Base-by-base conservation (phyloP, 2,113 vertebrate genomes). In the Trogon melanurus region DNA sequence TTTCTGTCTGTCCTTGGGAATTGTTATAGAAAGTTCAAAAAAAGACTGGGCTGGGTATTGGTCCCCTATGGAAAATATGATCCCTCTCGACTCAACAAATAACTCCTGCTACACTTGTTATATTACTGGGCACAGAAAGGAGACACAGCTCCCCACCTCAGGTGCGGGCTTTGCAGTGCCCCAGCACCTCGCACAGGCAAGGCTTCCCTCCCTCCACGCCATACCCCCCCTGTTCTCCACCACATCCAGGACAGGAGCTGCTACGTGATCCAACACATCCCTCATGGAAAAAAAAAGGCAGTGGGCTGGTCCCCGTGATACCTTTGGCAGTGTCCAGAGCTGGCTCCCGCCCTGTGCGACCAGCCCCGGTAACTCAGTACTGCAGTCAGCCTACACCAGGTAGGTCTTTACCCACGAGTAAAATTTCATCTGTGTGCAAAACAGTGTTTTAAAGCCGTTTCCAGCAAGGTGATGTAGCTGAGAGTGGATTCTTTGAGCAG, bases 281-380 rank as follows among this genome's bases (percentile, higher is more conserved):
- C 38, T 60, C 54, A 90, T 1, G 48, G 60, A 41, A 58, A 94
- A 87, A 70, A 20, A 18, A 18, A 18, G 45, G 34, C 32, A n/a
- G 11, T 6, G 9, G 2, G 11, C 32, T 71, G 38, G 30, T 71
- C 27, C 26, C 45, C 1, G 0, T 0, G 0, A 30, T 5, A 34
- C 18, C n/a, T 47, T 85, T 34, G 22, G 30, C 50, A 78, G n/a
- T 9, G 11, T 9, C 18, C 5, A 10, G 27, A 72, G 34, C 25
- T 61, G 34, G 30, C 62, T 27, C 19, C 16, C 62, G 27, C 23
- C 27, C 47, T 9, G 22, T 2, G 10, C 1, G 0, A 51, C 29
- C 34, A 83, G 62, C 15, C 54, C 58, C 2, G 0, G 58, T 26
- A 50, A 18, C 22, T 54, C 51, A 6, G 16, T 36, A 29, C 30